These are phyloP conservation scores for Miniopterus natalensis DNA, from an alignment of 2,113 vertebrate species.

Conservation along the genomic window DNA sequence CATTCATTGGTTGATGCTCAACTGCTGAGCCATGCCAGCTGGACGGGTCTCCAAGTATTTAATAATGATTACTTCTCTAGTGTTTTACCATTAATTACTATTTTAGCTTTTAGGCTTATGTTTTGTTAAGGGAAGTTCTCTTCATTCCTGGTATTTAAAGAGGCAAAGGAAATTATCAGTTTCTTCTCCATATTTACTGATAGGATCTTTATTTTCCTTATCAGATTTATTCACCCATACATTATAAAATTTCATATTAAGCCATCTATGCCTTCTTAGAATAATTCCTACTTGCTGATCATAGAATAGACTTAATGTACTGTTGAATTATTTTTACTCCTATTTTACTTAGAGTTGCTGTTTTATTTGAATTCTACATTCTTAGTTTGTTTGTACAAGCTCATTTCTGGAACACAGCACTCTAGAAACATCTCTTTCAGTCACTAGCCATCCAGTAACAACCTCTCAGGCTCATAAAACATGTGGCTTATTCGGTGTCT, in stretches of 20 bases:
- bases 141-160: not conserved
- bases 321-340: not conserved
- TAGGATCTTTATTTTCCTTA: not conserved
- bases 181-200: not conserved
- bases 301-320: slow-evolving; percentile 3
- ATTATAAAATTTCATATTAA: slow-evolving; percentile 21
- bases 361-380: not conserved
- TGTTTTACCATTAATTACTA: not conserved
- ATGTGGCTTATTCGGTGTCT: not conserved
- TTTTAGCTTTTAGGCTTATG: slow-evolving; percentile 5
- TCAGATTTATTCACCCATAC: not conserved
- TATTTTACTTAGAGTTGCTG: slow-evolving; percentile 26
- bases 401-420: slow-evolving; percentile 21
- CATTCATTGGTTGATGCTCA: too few relatives aligned
- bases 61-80: not conserved
- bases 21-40: too few relatives aligned
- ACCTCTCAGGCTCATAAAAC: slow-evolving; percentile 25
- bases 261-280: slow-evolving; percentile 7
- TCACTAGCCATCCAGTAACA: not conserved
- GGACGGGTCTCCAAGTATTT: not conserved
- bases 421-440: slow-evolving; percentile 35
- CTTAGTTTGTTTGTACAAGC: not conserved
- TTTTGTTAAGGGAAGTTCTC: not conserved
- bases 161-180: not conserved
- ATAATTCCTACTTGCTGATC: not conserved